Base-by-base conservation (phyloP, 92 coral and sea anemone genomes). In the Paragorgia papillata region DNA sequence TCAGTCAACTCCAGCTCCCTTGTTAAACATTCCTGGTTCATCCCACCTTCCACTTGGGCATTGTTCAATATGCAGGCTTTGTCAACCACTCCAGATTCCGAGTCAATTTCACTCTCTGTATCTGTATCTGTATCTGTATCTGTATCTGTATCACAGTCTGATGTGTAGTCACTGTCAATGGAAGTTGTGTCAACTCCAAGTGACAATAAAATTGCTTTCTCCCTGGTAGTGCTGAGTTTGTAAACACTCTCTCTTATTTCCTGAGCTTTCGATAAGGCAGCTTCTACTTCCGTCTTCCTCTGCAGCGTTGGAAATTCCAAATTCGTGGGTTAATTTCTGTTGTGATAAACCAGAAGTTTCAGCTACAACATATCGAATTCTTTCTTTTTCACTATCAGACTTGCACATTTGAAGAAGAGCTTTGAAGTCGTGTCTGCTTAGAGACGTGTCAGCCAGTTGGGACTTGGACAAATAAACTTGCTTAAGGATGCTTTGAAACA, bases 341-440 rank as follows among this genome's bases (percentile, higher is more conserved):
- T 63, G 57, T 33, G 80, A 82, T 30, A 82, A 55, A 50, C 74
- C 74, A 59, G 69, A 34, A 15, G 81, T 39, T 58, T 74, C 85
- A 73, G 71, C 56, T 24, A 82, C 62, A 20, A 63, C 85, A 74
- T 73, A 80, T 15, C 79, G 78, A 27, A 70, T 20, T 27, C 73
- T 50, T 46, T 80, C 67, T 68, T 74, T 73, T 81, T 81, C 73
- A 15, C 80, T 19, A 70, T 81, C 86, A 18, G 81, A 82, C 20
- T 34, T 40, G 64, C 86, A 73, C 44, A 34, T 31, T 46, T 73
- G 62, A 19, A 82, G 59, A 64, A 82, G 80, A n/a, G 70, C n/a
- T 27, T 61, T 67, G 57, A 74, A 75, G 29, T 59, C 22, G 28
- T 82, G 66, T 60, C 48, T 82, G 59, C 30, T 82, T 49, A 82